Evolutionary conservation across 2,113 vertebrate genomes (phyloP).

Genomic region (Psittacara wagleri): DNA sequence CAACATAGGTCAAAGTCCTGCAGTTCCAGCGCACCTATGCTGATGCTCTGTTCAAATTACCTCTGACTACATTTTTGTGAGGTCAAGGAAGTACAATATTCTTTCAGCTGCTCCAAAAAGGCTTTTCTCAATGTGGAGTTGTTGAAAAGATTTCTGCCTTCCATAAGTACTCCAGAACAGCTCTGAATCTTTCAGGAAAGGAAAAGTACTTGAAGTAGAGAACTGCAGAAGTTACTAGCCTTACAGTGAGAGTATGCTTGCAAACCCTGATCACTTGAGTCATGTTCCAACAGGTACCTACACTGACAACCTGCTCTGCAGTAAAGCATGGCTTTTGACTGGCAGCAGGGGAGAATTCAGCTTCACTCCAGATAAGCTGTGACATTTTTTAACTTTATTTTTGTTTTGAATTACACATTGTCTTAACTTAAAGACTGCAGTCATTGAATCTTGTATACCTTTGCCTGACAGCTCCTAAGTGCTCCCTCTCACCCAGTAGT

Average conservation of each 20-base stretch:
- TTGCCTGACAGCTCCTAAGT: neutral
- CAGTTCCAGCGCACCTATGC: neutral
- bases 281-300: neutral
- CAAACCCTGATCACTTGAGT: neutral
- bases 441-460: neutral
- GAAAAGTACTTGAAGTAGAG: neutral
- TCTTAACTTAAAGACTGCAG: neutral
- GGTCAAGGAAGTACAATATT: neutral
- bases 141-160: neutral
- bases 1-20: neutral
- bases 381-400: neutral
- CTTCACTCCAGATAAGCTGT: neutral
- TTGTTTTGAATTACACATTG: neutral
- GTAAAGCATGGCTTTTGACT: neutral
- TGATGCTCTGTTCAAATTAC: neutral
- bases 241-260: neutral
- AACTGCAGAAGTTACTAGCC: neutral
- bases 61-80: neutral
- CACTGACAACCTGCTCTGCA: neutral
- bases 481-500: neutral
- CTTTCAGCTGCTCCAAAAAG: neutral
- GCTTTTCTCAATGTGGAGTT: neutral
- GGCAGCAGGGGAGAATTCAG: neutral
- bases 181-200: neutral
- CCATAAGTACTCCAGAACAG: neutral